Percentiles rank a stretch among this genome's conserved stretches.
These are phyloP conservation scores for Pyrrhosoma nymphula DNA, from an alignment of 2,888 invertebrate species.

Conservation along the genomic window DNA sequence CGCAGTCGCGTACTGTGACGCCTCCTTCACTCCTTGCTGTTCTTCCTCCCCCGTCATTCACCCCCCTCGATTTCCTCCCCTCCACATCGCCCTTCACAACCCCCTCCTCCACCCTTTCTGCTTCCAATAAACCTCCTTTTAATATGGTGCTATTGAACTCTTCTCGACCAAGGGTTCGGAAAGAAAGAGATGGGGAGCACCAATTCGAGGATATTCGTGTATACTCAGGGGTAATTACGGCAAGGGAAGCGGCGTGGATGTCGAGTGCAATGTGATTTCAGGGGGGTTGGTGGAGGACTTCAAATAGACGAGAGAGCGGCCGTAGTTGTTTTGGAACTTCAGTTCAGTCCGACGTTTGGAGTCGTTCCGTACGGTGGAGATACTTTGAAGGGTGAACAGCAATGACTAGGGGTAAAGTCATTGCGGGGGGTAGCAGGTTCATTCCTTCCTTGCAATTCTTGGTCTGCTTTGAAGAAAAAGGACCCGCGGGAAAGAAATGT, in stretches of 20 bases:
- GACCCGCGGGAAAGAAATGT: too few relatives aligned
- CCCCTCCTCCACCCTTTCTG: not conserved
- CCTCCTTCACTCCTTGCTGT: too few relatives aligned
- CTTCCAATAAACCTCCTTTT: constrained; percentile 52
- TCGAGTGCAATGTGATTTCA: not conserved
- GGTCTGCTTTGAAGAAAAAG: too few relatives aligned
- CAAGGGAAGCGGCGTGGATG: not conserved
- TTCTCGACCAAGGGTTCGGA: not conserved
- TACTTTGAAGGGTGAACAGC: too few relatives aligned
- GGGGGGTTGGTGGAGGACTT: not conserved
- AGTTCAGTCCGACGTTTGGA: not conserved
- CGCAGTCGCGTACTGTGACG: too few relatives aligned
- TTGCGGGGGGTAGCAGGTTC: too few relatives aligned
- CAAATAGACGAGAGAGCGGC: not conserved
- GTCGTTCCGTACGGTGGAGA: not conserved
- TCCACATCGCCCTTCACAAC: not conserved
- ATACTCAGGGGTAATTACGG: not conserved
- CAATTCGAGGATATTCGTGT: not conserved
- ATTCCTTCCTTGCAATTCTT: too few relatives aligned
- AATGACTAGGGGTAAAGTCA: too few relatives aligned
- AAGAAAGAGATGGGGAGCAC: not conserved
- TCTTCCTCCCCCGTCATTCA: not conserved
- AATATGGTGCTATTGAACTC: constrained; percentile 64
- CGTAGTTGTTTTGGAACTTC: not conserved
- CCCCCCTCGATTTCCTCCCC: not conserved